A percentile compares a stretch with the other conserved stretches of the same genome.
Conservation (phyloP, 2,888 invertebrate genomes). For the Melanargia galathea region DNA sequence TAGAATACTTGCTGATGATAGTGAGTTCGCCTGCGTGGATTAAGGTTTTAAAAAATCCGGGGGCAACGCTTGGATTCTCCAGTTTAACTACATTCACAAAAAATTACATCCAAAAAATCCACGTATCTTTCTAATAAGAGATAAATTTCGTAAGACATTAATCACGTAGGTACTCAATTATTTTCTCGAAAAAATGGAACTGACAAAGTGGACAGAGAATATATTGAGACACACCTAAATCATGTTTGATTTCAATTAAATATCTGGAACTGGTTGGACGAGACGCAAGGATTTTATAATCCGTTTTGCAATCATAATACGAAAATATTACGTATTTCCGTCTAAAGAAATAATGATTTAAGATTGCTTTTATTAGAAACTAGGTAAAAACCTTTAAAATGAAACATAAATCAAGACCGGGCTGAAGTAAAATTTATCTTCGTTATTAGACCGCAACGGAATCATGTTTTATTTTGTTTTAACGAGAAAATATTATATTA, state of each 20-base stretch:
- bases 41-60: no score
- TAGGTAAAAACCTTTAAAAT: conserved; percentile 11
- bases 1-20: no score
- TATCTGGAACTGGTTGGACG: background rate
- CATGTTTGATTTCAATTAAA: conserved; percentile 59
- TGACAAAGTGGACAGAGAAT: conserved; percentile 18
- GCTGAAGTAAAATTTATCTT: background rate
- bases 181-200: conserved; percentile 25
- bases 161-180: background rate
- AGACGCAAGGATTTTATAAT: conserved; percentile 2
- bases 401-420: conserved; percentile 2
- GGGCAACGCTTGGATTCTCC: no score
- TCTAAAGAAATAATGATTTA: conserved; percentile 6
- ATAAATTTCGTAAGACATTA: background rate
- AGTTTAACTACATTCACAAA: no score
- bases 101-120: no score
- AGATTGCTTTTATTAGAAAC: conserved; percentile 9
- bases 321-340: background rate
- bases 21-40: no score
- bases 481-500: background rate
- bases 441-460: background rate
- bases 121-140: background rate
- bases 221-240: conserved; percentile 36
- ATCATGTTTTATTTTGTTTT: background rate
- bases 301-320: conserved; percentile 9